These are phyloP conservation scores for Aegithalos caudatus DNA, from an alignment of 2,113 vertebrate species.

Conservation along the genomic window DNA sequence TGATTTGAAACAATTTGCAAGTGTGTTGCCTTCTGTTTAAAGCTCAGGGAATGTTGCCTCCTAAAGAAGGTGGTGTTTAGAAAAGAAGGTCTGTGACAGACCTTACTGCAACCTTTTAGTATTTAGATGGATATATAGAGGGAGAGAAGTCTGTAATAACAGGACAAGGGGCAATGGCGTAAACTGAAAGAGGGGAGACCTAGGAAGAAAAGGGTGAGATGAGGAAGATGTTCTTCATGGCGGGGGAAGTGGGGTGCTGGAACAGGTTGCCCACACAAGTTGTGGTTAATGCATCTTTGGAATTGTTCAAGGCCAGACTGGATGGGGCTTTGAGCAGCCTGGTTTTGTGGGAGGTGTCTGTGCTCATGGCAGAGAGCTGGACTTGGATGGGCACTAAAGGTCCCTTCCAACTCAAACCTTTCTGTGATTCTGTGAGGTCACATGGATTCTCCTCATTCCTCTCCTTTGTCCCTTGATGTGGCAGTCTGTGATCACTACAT, in stretches of 20 bases:
- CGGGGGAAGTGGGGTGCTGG: neutral
- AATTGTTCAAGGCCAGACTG: neutral
- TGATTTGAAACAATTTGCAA: neutral
- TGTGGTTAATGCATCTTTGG: fast-evolving
- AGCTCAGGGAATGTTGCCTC: neutral
- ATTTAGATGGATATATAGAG: neutral
- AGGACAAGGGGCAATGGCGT: neutral
- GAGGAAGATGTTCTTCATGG: neutral
- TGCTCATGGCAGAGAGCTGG: neutral
- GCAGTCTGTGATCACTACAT: neutral
- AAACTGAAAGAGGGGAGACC: neutral
- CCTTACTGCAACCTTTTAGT: neutral
- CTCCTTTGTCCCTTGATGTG: neutral
- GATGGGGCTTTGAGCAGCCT: neutral
- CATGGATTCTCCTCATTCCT: neutral
- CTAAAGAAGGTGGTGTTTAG: neutral
- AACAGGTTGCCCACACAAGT: neutral
- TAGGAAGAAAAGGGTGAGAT: too few species aligned
- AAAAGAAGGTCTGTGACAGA: neutral
- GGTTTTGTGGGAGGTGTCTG: fast-evolving
- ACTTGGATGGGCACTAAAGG: neutral
- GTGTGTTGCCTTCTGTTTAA: neutral
- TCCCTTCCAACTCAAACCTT: neutral
- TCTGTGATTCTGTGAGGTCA: neutral
- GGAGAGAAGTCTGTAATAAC: neutral